Evolutionary conservation across 37 sponge, comb jelly and placozoan genomes (phyloP).

Genomic region (Beroe ovata): DNA sequence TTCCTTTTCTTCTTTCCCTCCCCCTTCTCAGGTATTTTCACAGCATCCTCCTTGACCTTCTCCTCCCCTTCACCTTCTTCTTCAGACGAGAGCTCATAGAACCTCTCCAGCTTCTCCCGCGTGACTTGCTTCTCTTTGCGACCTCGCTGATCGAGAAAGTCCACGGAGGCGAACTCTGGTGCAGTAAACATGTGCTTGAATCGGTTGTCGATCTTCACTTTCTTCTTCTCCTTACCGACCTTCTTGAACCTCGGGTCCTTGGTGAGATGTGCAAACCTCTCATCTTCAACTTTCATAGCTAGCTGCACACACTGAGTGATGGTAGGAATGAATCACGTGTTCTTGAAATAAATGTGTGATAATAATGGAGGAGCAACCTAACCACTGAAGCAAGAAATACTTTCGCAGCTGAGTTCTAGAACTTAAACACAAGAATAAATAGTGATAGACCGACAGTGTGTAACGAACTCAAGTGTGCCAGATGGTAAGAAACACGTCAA

Average conservation of each 20-base stretch:
- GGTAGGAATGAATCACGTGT: too few relatives aligned
- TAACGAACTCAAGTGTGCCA: too few relatives aligned
- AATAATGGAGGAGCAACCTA: too few relatives aligned
- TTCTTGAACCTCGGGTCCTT: conserved; percentile 56
- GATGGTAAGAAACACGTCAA: too few relatives aligned
- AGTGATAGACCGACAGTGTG: too few relatives aligned
- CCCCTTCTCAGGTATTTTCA: not conserved
- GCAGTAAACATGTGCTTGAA: conserved; percentile 64
- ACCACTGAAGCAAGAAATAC: too few relatives aligned
- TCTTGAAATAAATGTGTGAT: too few relatives aligned
- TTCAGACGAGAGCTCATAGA: conserved; percentile 33
- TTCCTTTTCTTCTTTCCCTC: not conserved
- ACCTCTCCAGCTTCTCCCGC: conserved; percentile 27
- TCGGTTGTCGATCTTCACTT: conserved; percentile 61
- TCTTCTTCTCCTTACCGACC: conserved; percentile 32
- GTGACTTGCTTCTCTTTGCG: conserved; percentile 60
- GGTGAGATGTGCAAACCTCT: conserved; percentile 47
- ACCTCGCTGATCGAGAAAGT: conserved; percentile 22
- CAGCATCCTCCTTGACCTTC: not conserved
- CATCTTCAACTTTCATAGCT: conserved; percentile 26
- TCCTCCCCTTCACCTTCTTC: conserved; percentile 31
- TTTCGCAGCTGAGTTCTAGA: too few relatives aligned
- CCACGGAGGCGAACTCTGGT: conserved; percentile 29
- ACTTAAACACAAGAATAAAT: too few relatives aligned
- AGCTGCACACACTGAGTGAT: not conserved